Evolutionary conservation across 1,140 invertebrate species (phyloP).

Genomic region (Panagrolaimus sp.): DNA sequence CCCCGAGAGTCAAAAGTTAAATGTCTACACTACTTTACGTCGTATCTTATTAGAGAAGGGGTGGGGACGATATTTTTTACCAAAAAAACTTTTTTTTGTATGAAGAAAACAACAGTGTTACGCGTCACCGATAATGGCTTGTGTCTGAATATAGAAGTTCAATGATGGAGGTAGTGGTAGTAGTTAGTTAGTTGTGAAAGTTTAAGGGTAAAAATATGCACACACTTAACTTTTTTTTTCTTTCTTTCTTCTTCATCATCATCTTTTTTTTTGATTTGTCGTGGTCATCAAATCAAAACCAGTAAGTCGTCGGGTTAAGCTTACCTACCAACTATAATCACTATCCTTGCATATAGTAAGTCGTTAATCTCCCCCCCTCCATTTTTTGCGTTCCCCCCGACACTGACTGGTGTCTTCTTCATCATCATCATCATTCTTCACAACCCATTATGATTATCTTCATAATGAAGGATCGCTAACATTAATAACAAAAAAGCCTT

Average conservation of each 20-base stretch:
- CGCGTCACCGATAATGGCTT: constrained; percentile 12
- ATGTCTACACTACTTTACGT: background rate
- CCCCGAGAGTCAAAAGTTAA: background rate
- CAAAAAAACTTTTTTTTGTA: background rate
- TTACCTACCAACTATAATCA: background rate
- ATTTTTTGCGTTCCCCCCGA: constrained; percentile 4
- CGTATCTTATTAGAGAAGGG: background rate
- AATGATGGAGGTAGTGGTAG: too few species aligned
- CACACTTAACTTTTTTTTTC: background rate
- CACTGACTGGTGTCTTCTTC: background rate
- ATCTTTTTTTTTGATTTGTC: background rate
- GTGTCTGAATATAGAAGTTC: background rate
- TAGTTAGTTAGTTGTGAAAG: background rate
- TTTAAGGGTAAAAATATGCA: constrained; percentile 6
- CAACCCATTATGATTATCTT: background rate
- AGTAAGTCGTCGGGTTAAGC: background rate
- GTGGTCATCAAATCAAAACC: constrained; percentile 15
- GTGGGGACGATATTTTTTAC: constrained; percentile 1
- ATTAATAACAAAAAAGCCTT: too few species aligned
- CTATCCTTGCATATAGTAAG: too few species aligned
- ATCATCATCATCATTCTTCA: constrained; percentile 9
- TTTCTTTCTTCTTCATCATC: too few species aligned
- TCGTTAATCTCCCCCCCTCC: too few species aligned
- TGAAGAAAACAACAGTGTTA: constrained; percentile 8
- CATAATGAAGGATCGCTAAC: too few species aligned